These are phyloP conservation scores for Acronicta aceris DNA, from an alignment of 2,888 invertebrate species.

Conservation along the genomic window DNA sequence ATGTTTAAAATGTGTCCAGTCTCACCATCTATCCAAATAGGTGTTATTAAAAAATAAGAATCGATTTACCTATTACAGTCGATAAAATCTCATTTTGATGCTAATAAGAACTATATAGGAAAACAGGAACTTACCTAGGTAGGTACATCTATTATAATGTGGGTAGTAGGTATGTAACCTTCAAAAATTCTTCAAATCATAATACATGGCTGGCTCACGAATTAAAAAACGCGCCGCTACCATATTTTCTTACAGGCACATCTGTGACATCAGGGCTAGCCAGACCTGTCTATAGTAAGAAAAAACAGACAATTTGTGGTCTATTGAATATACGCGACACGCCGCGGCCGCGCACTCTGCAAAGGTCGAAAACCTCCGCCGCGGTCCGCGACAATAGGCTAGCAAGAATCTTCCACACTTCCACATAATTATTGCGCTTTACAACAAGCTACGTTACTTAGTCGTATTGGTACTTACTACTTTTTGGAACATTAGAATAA, in stretches of 20 bases:
- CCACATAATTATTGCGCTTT: constrained; percentile 69
- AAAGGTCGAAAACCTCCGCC: constrained; percentile 79
- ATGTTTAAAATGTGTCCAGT: too few relatives aligned
- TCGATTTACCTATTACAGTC: too few relatives aligned
- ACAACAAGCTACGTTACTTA: constrained; percentile 33
- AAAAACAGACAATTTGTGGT: constrained; percentile 66
- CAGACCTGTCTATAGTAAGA: constrained; percentile 62
- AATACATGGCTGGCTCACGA: constrained; percentile 15
- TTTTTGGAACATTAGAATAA: constrained; percentile 22
- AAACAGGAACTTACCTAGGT: too few relatives aligned
- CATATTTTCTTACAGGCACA: constrained; percentile 45
- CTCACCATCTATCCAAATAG: too few relatives aligned
- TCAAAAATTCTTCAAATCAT: neutral
- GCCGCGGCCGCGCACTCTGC: constrained; percentile 66
- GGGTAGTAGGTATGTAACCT: neutral
- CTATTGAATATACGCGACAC: constrained; percentile 73
- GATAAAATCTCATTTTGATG: too few relatives aligned
- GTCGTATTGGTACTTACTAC: neutral
- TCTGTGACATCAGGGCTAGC: constrained; percentile 56
- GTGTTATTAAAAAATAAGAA: too few relatives aligned
- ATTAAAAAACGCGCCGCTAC: constrained; percentile 49
- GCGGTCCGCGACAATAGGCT: constrained; percentile 72
- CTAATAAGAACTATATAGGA: neutral
- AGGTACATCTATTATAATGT: too few relatives aligned
- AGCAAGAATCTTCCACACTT: constrained; percentile 71